phyloP scores from a whole-genome alignment of 2,113 vertebrate genomes.

The Petaurus breviceps region DNA sequence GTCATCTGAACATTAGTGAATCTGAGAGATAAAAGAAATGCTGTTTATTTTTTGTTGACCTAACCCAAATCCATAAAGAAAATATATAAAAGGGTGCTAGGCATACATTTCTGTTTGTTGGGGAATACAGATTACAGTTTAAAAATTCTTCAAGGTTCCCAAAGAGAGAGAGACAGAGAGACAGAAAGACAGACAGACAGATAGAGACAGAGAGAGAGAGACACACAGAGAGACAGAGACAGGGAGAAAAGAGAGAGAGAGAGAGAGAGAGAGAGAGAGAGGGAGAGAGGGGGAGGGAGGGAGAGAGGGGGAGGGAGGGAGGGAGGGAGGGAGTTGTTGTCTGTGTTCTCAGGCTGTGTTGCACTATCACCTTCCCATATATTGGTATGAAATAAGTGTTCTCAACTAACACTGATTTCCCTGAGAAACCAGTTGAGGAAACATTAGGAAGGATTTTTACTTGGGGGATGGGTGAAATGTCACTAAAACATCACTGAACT shows the following conservation, averaged over 20 bases:
- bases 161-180: no score
- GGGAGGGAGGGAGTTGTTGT: no score
- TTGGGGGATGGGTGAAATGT: not conserved
- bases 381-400: not conserved
- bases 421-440: constrained; percentile 3
- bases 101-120: not conserved
- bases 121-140: not conserved
- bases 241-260: no score
- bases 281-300: no score
- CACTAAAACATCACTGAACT: constrained; percentile 18
- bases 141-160: constrained; percentile 1
- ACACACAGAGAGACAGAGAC: no score
- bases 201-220: no score
- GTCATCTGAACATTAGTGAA: constrained; percentile 27
- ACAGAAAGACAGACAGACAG: no score
- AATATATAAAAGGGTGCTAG: not conserved
- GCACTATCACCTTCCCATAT: not conserved
- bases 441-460: constrained; percentile 18
- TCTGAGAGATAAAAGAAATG: constrained; percentile 17
- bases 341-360: not conserved
- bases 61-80: constrained; percentile 23
- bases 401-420: not conserved
- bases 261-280: no score
- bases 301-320: no score
- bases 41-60: constrained; percentile 34